Base-by-base conservation (phyloP, 2,888 invertebrate genomes). In the Parnassius smintheus region DNA sequence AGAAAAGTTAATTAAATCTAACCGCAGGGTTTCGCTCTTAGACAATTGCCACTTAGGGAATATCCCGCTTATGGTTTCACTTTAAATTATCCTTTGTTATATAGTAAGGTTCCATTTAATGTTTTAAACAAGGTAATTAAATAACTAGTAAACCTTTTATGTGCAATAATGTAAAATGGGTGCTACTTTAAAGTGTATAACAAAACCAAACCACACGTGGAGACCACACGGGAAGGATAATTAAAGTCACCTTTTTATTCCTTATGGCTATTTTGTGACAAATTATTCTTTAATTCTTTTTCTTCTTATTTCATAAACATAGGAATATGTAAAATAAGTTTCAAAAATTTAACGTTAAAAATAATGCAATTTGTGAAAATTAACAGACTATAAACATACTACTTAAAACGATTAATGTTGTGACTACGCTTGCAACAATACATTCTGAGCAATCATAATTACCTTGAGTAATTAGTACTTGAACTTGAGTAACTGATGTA, bases 11-110 rank as follows among this genome's bases (percentile, higher is more conserved):
- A 74, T 74, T 74, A 73, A 72, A 73, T 73, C 70, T 69, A 70
- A 72, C 74, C 70, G 68, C 68, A 72, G 70, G 68, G 51, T 73
- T 70, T 73, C 72, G 68, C 70, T 65, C 68, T 67, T 56, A 65
- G 66, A 64, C 66, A 69, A 70, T 73, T 75, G 73, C 74, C 74
- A 74, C 74, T 75, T 66, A 67, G 72, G 72, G 64, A 65, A 65
- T 56, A 65, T 65, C 64, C 68, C 70, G 65, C 68, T 70, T 69
- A 73, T 70, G 74, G 72, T 67, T 71, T 72, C 74, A 68, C 68
- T 69, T 70, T 65, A 67, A 75, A 76, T 78, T 75, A 75, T 75
- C 73, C 71, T 70, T 70, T 67, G 62, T 74, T 75, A 72, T 76
- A 73, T 1, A 48, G 75, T 35, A 35, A 35, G 35, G 13, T 12